Conservation (phyloP, 1,140 invertebrate species). For the Harpegnathos saltator region DNA sequence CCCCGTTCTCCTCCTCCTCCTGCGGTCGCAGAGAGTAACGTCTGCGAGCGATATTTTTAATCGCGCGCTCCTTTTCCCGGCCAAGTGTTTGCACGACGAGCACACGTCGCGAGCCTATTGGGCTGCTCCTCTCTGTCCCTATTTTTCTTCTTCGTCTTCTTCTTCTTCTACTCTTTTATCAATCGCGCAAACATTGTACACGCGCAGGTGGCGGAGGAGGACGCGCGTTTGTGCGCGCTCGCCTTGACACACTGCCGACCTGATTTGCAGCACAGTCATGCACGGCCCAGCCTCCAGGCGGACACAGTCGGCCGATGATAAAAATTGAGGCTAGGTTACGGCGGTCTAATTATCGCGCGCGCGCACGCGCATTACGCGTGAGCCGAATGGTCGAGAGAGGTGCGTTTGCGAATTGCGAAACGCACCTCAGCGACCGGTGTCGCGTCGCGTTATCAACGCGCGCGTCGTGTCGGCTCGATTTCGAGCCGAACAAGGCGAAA, state of each 20-base stretch:
- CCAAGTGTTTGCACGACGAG: constrained; percentile 16
- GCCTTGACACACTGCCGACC: constrained; percentile 67
- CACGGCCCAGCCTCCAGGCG: constrained; percentile 63
- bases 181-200: constrained; percentile 52
- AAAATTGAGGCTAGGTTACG: constrained; percentile 69
- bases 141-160: not conserved
- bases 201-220: constrained; percentile 15
- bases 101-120: constrained; percentile 21
- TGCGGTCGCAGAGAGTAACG: no score
- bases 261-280: constrained; percentile 71
- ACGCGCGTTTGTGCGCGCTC: constrained; percentile 45
- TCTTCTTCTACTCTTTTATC: constrained; percentile 41
- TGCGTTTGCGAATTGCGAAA: constrained; percentile 14
- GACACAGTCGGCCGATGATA: constrained; percentile 58
- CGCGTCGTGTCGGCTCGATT: not conserved
- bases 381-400: not conserved
- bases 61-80: not conserved
- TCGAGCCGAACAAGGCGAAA: no score
- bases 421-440: not conserved
- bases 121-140: no score
- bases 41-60: not conserved
- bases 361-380: constrained; percentile 51
- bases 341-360: constrained; percentile 64
- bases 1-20: no score
- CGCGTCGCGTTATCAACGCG: not conserved